Evolutionary conservation across 2,113 vertebrate species (phyloP).

Genomic region (Lonchura striata): DNA sequence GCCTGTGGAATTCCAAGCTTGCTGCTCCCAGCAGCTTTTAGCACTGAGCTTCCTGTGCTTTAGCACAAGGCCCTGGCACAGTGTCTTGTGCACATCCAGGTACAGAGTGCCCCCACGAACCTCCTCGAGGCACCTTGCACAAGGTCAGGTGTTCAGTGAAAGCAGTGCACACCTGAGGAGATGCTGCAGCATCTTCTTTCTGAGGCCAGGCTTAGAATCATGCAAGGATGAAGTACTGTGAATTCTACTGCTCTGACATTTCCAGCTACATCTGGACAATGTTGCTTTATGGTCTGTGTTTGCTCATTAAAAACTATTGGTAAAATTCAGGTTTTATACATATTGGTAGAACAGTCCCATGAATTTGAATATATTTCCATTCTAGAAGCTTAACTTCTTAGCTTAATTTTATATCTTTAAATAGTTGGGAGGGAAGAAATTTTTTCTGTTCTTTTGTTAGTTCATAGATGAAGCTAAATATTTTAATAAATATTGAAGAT

Average conservation of each 20-base stretch:
- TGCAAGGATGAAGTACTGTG: neutral
- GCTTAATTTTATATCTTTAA: neutral
- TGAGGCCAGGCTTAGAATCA: neutral
- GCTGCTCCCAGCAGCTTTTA: neutral
- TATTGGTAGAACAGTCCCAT: neutral
- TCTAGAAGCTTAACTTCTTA: neutral
- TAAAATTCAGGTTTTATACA: neutral
- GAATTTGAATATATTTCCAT: neutral
- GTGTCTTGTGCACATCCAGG: neutral
- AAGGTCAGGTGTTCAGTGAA: neutral
- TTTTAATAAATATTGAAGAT: neutral
- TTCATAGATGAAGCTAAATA: neutral
- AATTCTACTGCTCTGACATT: neutral
- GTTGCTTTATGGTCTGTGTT: neutral
- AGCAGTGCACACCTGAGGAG: neutral
- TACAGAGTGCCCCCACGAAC: rapidly evolving
- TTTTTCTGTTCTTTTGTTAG: neutral
- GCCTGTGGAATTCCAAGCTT: neutral
- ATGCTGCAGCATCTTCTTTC: neutral
- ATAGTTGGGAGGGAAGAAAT: rapidly evolving
- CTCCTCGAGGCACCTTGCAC: neutral
- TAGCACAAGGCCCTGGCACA: no score
- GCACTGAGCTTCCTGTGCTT: neutral
- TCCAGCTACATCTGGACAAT: neutral
- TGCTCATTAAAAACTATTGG: neutral